Base-by-base conservation (phyloP, 2,113 vertebrate species). In the Notarius lentiginosus region DNA sequence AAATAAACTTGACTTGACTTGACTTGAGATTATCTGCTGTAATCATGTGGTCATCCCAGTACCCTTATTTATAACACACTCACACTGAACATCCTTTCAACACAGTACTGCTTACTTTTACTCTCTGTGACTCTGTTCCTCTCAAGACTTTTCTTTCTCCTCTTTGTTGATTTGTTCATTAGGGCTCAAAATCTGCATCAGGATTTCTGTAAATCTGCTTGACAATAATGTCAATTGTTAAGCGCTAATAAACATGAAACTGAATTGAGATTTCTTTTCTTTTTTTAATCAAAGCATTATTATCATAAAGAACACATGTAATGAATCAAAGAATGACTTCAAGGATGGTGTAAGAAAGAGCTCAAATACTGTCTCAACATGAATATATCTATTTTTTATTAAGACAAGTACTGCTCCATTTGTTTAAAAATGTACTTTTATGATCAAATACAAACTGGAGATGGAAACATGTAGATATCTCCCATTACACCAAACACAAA, bases 391-490 rank as follows among this genome's bases (percentile, higher is more conserved):
- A 88, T 82, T 94, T 95, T 95, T 95, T 96, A 95, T 96, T 96
- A 95, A 96, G 95, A 96, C 95, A 95, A 95, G 93, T 92, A 95
- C 95, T 96, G 94, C 93, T 95, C 91, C 90, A 90, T 92, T 93
- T 96, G 93, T 95, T 94, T 95, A 95, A 95, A 96, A 96, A 96
- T 95, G 95, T 95, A 76, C 89, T 89, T 91, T 93, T 91, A 93
- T 92, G 92, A 94, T 94, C 95, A 94, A 95, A 95, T 95, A 95
- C 95, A 96, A 96, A 95, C 94, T 94, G 94, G 94, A 93, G 88
- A 95, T 94, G 94, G 92, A 90, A 94, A 92, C 91, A 94, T 94
- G 94, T 94, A 92, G 93, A 94, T 95, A 92, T 89, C 91, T 90
- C 87, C 91, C 91, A 92, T 94, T 93, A 94, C 93, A 95, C 93